phyloP scores from a whole-genome alignment of 2,113 vertebrate species.

The Stictonetta naevosa region DNA sequence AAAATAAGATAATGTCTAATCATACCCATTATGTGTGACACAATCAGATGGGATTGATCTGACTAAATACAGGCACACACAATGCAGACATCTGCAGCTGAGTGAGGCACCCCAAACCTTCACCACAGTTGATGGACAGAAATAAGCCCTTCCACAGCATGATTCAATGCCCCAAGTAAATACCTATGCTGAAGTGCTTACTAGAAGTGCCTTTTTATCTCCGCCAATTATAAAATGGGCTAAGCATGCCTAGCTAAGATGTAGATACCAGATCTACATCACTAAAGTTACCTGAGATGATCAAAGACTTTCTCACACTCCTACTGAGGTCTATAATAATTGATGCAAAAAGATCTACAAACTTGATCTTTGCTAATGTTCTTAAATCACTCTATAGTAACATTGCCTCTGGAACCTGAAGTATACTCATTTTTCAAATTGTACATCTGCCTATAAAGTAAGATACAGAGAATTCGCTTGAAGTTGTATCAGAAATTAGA shows the following conservation, averaged over 20 bases:
- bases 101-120: background rate
- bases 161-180: conserved; percentile 2
- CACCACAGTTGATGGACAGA: conserved; percentile 3
- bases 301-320: background rate
- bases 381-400: background rate
- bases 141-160: conserved; percentile 30
- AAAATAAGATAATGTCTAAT: conserved; percentile 47
- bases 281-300: background rate
- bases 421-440: background rate
- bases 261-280: background rate
- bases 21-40: conserved; percentile 55
- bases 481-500: background rate
- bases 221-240: background rate
- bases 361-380: background rate
- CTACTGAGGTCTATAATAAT: background rate
- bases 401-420: background rate
- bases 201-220: background rate
- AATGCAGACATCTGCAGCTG: conserved; percentile 60
- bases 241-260: background rate
- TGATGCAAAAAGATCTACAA: background rate
- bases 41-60: conserved; percentile 51
- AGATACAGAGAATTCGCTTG: background rate
- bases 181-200: background rate
- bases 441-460: background rate
- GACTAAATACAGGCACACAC: conserved; percentile 51